Conservation (phyloP, 2,888 invertebrate genomes). For the Coelopa pilipes region DNA sequence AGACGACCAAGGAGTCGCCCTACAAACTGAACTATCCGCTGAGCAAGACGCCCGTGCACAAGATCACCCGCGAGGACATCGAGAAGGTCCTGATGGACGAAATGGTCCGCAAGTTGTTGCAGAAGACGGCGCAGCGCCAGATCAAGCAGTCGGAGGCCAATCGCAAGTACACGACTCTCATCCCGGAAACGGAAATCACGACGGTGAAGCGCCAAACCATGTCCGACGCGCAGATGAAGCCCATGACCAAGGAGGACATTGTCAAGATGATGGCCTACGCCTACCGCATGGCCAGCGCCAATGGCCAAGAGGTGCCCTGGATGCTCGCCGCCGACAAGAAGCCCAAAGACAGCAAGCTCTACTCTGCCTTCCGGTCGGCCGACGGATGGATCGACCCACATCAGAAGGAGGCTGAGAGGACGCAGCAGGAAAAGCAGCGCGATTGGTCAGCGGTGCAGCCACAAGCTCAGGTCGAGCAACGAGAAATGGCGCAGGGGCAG, state of each 20-base stretch:
- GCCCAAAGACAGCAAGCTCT: slow-evolving; percentile 14
- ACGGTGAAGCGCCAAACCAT: slow-evolving; percentile 51
- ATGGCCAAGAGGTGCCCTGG: slow-evolving; percentile 41
- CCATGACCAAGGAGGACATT: slow-evolving; percentile 55
- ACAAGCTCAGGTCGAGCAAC: slow-evolving; percentile 10
- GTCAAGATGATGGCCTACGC: slow-evolving; percentile 57
- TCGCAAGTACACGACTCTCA: no score
- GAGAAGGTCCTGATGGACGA: slow-evolving; percentile 60
- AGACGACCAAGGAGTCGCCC: slow-evolving; percentile 35
- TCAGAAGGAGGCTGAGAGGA: slow-evolving; percentile 1
- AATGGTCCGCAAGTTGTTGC: slow-evolving; percentile 54
- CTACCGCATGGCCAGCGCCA: slow-evolving; percentile 54
- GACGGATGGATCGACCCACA: neutral
- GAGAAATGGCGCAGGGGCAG: neutral
- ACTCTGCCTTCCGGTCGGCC: neutral
- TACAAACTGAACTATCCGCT: slow-evolving; percentile 51
- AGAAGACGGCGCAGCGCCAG: slow-evolving; percentile 47
- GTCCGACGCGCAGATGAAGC: neutral
- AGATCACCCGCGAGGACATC: slow-evolving; percentile 59
- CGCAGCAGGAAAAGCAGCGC: slow-evolving; percentile 34
- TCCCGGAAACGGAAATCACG: slow-evolving; percentile 3
- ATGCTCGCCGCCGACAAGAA: slow-evolving; percentile 19
- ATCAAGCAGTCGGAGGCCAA: neutral
- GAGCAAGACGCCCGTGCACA: slow-evolving; percentile 56
- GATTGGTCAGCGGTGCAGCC: slow-evolving; percentile 30